Evolutionary conservation across 2,797 vertebrate genomes (phyloP).

Genomic region (Xenops minutus): DNA sequence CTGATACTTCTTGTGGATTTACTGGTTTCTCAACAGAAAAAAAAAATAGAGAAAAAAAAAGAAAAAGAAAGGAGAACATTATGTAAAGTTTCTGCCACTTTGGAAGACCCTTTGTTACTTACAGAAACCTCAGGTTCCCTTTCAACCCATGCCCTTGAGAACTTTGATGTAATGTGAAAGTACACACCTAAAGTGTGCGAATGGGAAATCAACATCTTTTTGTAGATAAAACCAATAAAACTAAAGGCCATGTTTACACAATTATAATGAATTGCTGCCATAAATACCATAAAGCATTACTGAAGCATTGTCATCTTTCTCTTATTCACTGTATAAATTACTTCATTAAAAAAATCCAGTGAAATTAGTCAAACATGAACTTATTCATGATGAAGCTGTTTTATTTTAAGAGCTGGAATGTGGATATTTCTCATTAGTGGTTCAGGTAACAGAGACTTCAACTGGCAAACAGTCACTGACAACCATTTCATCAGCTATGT

Average conservation of each 20-base stretch:
- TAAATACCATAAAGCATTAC: neutral
- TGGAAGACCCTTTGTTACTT: neutral
- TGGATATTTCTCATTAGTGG: neutral
- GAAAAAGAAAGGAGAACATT: neutral
- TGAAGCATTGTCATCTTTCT: neutral
- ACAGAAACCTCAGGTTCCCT: neutral
- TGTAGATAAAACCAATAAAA: constrained; percentile 42
- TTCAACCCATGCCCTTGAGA: neutral
- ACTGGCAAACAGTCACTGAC: neutral
- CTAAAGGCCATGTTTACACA: constrained; percentile 45
- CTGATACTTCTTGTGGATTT: neutral
- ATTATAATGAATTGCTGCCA: neutral
- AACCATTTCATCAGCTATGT: neutral
- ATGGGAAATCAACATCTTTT: constrained; percentile 61
- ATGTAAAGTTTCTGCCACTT: neutral
- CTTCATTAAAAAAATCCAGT: neutral
- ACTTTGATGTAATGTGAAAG: constrained; percentile 38
- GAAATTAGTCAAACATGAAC: neutral
- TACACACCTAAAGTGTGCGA: constrained; percentile 13
- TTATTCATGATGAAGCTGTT: neutral
- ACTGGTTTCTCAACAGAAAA: neutral
- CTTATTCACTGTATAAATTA: neutral
- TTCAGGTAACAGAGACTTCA: neutral
- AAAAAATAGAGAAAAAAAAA: no score
- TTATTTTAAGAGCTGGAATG: neutral